Evolutionary conservation across 1,140 invertebrate genomes (phyloP).

Genomic region (Diploscapter pachys): DNA sequence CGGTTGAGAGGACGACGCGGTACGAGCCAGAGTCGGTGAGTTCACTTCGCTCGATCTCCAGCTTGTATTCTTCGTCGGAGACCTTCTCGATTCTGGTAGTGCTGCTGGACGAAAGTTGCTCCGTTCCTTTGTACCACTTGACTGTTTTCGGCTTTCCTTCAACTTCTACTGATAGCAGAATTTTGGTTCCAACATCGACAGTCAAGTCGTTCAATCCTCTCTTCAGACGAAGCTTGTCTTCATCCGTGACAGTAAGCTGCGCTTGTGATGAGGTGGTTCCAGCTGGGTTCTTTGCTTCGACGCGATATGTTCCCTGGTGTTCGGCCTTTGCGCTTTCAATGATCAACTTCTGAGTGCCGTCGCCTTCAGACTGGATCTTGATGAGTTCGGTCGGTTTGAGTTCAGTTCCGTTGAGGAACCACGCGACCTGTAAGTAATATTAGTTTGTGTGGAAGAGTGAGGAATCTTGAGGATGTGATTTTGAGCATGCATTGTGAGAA

Average conservation of each 20-base stretch:
- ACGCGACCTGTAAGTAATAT: constrained; percentile 40
- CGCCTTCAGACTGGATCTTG: constrained; percentile 70
- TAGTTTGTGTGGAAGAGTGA: too few species aligned
- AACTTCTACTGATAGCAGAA: constrained; percentile 54
- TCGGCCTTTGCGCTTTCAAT: constrained; percentile 73
- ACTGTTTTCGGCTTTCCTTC: constrained; percentile 55
- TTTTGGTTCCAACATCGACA: constrained; percentile 38
- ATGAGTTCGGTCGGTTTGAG: constrained; percentile 59
- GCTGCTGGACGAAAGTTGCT: constrained; percentile 35
- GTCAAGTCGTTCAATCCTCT: constrained; percentile 45
- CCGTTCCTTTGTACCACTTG: constrained; percentile 51
- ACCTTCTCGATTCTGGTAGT: constrained; percentile 43
- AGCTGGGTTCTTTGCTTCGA: constrained; percentile 47
- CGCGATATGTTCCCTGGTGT: constrained; percentile 83
- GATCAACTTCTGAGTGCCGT: constrained; percentile 73
- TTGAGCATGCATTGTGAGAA: too few species aligned
- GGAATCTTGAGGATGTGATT: too few species aligned
- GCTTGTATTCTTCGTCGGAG: constrained; percentile 60
- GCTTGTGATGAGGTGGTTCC: constrained; percentile 49
- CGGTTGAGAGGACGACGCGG: constrained; percentile 63
- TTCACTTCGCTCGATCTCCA: constrained; percentile 72
- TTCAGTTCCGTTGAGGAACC: constrained; percentile 55
- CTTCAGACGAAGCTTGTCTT: constrained; percentile 43
- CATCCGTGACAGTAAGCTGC: constrained; percentile 46
- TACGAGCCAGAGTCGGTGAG: constrained; percentile 76